Conservation (phyloP, 2,113 vertebrate species). For the Elanus axillaris region DNA sequence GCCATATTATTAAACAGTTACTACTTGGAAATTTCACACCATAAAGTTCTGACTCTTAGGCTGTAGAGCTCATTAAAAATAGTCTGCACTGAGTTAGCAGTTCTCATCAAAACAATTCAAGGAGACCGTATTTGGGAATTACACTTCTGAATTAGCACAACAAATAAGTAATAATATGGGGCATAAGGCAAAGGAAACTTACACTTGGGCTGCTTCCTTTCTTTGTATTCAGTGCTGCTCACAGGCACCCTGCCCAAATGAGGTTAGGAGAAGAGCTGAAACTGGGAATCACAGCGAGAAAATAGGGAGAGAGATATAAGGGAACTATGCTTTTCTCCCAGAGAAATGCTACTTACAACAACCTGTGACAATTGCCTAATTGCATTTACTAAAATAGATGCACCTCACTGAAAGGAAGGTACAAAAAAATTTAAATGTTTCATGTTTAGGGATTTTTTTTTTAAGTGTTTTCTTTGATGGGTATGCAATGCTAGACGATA, state of each 20-base stretch:
- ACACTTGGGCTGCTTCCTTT: slow-evolving; percentile 13
- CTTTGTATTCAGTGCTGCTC: slow-evolving; percentile 2
- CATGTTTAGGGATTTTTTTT: background rate
- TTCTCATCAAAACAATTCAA: slow-evolving; percentile 42
- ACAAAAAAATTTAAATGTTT: background rate
- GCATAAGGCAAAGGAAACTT: slow-evolving; percentile 25
- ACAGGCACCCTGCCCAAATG: slow-evolving; percentile 20
- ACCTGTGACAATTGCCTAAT: background rate
- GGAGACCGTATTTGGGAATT: slow-evolving; percentile 36
- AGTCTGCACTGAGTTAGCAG: slow-evolving; percentile 35
- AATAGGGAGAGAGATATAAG: background rate
- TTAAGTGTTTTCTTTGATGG: background rate
- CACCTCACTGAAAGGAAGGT: background rate
- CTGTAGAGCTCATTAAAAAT: slow-evolving; percentile 1
- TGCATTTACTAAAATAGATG: background rate
- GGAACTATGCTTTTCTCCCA: background rate
- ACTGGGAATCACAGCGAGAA: background rate
- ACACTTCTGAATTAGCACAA: slow-evolving; percentile 41
- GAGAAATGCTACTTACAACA: background rate
- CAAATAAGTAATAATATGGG: slow-evolving; percentile 43
- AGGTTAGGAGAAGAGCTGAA: slow-evolving; percentile 10
- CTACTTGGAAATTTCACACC: background rate
- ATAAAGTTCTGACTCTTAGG: background rate
- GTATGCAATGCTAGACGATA: background rate
- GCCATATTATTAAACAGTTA: background rate